Percentiles rank a stretch among this genome's conserved stretches.
phyloP scores from a whole-genome alignment of 2,888 invertebrate genomes.

The Hydrotaea diabolus region DNA sequence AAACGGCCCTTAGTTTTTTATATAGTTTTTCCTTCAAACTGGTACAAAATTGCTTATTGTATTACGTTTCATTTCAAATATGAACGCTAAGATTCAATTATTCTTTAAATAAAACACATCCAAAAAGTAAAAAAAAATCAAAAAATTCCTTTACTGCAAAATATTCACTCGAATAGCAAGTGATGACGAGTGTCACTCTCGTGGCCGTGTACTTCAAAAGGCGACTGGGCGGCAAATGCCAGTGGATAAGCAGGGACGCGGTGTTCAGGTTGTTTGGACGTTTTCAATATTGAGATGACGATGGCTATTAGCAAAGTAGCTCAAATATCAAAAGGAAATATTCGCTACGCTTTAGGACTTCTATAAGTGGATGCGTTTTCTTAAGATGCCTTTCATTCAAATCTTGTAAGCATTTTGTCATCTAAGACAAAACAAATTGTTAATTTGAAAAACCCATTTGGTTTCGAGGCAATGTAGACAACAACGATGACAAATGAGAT shows the following conservation, averaged over 20 bases:
- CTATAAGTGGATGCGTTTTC: not conserved
- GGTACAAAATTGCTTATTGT: too few species aligned
- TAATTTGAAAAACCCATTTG: conserved; percentile 40
- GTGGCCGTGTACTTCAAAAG: not conserved
- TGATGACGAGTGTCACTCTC: not conserved
- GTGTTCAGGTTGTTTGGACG: conserved; percentile 5
- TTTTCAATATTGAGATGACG: conserved; percentile 22
- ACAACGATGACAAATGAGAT: not conserved
- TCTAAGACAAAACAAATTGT: conserved; percentile 56
- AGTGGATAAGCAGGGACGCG: too few species aligned
- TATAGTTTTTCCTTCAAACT: too few species aligned
- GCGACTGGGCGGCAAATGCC: too few species aligned
- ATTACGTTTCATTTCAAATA: too few species aligned
- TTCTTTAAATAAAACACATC: too few species aligned
- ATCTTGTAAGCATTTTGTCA: conserved; percentile 37
- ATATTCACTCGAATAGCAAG: not conserved
- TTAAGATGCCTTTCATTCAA: conserved; percentile 24
- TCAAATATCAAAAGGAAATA: conserved; percentile 76
- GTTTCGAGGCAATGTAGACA: conserved; percentile 25
- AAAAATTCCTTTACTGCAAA: not conserved
- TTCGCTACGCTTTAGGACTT: not conserved
- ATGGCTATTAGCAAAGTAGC: conserved; percentile 76
- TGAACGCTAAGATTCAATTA: too few species aligned
- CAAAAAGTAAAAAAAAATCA: not conserved
- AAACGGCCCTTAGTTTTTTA: too few species aligned